These are phyloP conservation scores for Drosophila guanche DNA, from an alignment of 1,140 invertebrate species.

Conservation along the genomic window DNA sequence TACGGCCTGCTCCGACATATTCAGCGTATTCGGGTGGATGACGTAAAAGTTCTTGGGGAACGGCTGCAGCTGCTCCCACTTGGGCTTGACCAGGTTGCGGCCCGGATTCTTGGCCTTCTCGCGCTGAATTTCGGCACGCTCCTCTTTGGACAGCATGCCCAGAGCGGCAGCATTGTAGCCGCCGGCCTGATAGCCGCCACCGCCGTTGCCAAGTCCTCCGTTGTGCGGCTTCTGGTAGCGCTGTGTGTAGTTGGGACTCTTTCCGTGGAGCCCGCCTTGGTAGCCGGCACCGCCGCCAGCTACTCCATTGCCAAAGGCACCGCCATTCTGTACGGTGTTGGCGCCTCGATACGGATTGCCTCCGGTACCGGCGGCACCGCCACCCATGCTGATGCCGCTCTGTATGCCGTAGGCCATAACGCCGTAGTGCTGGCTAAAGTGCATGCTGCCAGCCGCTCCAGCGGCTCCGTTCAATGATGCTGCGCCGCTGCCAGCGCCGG, in stretches of 20 bases:
- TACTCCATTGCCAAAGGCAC: conserved; percentile 36
- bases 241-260: conserved; percentile 73
- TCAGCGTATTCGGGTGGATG: conserved; percentile 90
- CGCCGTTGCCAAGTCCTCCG: conserved; percentile 54
- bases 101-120: conserved; percentile 89
- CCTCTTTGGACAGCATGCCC: conserved; percentile 78
- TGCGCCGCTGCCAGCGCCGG: conserved; percentile 43
- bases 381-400: conserved; percentile 61
- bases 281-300: conserved; percentile 54
- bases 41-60: conserved; percentile 97
- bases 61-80: conserved; percentile 93
- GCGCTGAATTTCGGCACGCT: conserved; percentile 86
- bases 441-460: conserved; percentile 61
- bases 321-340: conserved; percentile 66
- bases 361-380: conserved; percentile 27
- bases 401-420: conserved; percentile 72
- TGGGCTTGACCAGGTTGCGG: conserved; percentile 90
- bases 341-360: conserved; percentile 57
- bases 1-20: conserved; percentile 89
- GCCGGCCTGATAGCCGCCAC: conserved; percentile 67
- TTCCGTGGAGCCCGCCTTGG: conserved; percentile 68
- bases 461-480: conserved; percentile 39
- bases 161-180: conserved; percentile 70
- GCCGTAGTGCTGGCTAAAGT: conserved; percentile 68
- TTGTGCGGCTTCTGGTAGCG: conserved; percentile 77